Conservation (phyloP, 2,797 vertebrate species). For the Cuniculus paca region DNA sequence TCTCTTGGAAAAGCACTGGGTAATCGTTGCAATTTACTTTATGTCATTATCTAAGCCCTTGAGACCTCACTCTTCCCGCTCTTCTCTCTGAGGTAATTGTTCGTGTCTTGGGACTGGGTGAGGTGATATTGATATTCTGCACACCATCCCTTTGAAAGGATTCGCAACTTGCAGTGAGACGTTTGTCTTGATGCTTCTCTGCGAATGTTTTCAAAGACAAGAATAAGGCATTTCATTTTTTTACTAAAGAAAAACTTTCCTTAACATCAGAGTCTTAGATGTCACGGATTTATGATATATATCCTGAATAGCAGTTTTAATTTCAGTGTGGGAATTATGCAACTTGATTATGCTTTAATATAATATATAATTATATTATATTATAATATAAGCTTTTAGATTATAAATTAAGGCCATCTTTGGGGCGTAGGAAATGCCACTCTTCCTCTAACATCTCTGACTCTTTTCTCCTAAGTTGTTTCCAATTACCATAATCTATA, state of each 20-base stretch:
- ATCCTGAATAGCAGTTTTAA: slow-evolving; percentile 21
- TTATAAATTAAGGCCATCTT: background rate
- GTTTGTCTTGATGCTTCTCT: slow-evolving; percentile 80
- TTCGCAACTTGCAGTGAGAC: slow-evolving; percentile 76
- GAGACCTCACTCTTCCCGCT: slow-evolving; percentile 88
- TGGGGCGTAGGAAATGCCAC: background rate
- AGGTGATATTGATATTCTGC: slow-evolving; percentile 88
- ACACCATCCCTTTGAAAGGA: slow-evolving; percentile 82
- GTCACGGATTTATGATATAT: slow-evolving; percentile 49
- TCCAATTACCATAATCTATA: background rate
- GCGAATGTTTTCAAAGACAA: slow-evolving; percentile 78
- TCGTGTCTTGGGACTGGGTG: slow-evolving; percentile 88
- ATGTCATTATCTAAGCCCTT: slow-evolving; percentile 90
- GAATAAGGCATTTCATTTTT: slow-evolving; percentile 40
- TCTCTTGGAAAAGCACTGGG: slow-evolving; percentile 90
- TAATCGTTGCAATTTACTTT: slow-evolving; percentile 96
- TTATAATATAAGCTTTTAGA: slow-evolving; percentile 35
- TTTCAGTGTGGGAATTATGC: slow-evolving; percentile 53
- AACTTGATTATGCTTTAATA: slow-evolving; percentile 61
- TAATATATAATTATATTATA: too few species aligned
- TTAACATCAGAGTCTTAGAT: slow-evolving; percentile 52
- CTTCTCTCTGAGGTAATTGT: slow-evolving; percentile 89
- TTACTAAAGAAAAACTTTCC: slow-evolving; percentile 60
- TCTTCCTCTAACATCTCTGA: slow-evolving; percentile 27
- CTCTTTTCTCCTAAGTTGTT: background rate